Base-by-base conservation (phyloP, 2,113 vertebrate species). In the Eubucco bourcierii region DNA sequence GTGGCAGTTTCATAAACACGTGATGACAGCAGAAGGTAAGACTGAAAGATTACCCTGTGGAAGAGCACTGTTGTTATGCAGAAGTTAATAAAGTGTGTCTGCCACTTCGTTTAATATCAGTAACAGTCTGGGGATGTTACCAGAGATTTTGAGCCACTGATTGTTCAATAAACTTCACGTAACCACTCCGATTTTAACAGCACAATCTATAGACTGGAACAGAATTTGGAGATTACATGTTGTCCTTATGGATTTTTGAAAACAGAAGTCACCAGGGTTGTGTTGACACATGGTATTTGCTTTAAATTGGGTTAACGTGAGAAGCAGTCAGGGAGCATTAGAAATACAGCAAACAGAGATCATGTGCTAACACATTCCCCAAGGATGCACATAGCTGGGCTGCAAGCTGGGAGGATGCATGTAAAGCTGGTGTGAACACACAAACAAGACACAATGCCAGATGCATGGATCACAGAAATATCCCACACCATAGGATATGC, bases 131-230 rank as follows among this genome's bases (percentile, higher is more conserved):
- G 34, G 67, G 56, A 46, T 18, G 68, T 82, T 94, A 95, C 67
- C 60, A 93, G 74, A 93, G 61, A 68, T 87, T 95, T 84, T 82
- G 63, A 93, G 67, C 81, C 90, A 96, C 77, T 93, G 90, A 87
- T 27, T 79, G 44, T 60, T 87, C 90, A 90, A 20, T 93, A 94
- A 88, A 82, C 70, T 88, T 95, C 77, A 37, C 31, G 29, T 41
- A 88, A 96, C 53, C 52, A 52, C 63, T 39, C 75, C 66, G 80
- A 73, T 87, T 89, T 90, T 78, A 66, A 78, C 44, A 93, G 86
- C 76, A 92, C 23, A 27, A 37, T 64, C 92, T 60, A 33, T 9
- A 44, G 78, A 33, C 66, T 90, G 83, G 82, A 90, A 87, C 6
- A 34, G 60, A 95, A 87, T 93, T 47, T 66, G 28, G 85, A 95